Evolutionary conservation across 2,888 invertebrate species (phyloP).

Genomic region (Syritta pipiens): DNA sequence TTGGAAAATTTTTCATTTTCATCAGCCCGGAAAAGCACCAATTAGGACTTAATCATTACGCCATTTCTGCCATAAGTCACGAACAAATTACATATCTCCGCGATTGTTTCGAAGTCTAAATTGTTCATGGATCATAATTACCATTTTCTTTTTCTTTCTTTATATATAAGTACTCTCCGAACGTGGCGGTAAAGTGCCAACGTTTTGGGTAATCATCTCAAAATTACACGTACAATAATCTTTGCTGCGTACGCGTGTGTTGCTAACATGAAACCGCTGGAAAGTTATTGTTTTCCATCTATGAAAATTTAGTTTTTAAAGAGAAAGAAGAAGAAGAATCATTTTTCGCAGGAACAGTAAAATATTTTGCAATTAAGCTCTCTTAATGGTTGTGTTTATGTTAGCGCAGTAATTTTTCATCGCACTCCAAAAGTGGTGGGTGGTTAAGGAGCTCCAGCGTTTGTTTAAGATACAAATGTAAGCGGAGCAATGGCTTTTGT

Average conservation of each 20-base stretch:
- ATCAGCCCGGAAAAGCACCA: no score
- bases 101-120: no score
- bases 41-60: no score
- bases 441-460: constrained; percentile 4
- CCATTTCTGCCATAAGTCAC: no score
- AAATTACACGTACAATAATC: background rate
- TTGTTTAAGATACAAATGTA: background rate
- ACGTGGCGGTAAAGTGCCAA: background rate
- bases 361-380: constrained; percentile 30
- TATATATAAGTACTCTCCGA: no score
- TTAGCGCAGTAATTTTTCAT: constrained; percentile 17
- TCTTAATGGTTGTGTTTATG: constrained; percentile 29
- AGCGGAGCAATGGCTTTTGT: background rate
- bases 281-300: background rate
- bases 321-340: background rate
- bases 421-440: constrained; percentile 8
- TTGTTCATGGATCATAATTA: no score
- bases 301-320: background rate
- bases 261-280: constrained; percentile 3
- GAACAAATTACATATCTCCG: no score
- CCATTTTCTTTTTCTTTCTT: no score
- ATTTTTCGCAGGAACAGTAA: constrained; percentile 13
- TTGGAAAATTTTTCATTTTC: no score
- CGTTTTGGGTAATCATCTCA: constrained; percentile 4
- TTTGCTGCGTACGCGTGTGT: no score